A percentile compares a stretch with the other conserved stretches of the same genome.
Conservation (phyloP, 1,140 invertebrate species). For the Aphis gossypii region DNA sequence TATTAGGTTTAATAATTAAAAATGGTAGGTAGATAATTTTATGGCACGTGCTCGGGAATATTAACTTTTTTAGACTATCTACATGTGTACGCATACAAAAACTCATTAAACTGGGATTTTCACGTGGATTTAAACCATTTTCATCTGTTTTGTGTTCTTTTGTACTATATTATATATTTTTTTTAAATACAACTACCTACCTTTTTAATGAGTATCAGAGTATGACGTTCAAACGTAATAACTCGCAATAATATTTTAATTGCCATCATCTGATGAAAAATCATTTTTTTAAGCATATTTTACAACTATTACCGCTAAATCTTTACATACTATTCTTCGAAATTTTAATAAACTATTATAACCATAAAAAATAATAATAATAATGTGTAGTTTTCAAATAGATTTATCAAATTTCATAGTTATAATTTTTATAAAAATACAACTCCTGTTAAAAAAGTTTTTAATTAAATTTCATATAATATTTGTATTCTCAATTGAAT, state of each 20-base stretch:
- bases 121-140: background rate
- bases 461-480: background rate
- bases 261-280: background rate
- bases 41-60: background rate
- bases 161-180: background rate
- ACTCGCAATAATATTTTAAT: background rate
- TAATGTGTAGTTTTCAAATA: background rate
- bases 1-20: conserved; percentile 41
- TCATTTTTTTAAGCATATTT: background rate
- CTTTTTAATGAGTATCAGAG: background rate
- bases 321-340: background rate
- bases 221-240: background rate
- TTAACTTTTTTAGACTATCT: background rate
- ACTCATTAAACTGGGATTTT: conserved; percentile 30
- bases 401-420: background rate
- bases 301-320: too few species aligned
- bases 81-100: conserved; percentile 6
- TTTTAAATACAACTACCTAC: background rate
- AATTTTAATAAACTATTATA: background rate
- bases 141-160: background rate
- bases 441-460: background rate
- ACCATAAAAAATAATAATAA: background rate
- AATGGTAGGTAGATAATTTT: background rate
- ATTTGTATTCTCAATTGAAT: background rate
- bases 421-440: background rate